These are phyloP conservation scores for Azorinus chamasolen DNA, from an alignment of 2,888 invertebrate genomes.

Conservation along the genomic window DNA sequence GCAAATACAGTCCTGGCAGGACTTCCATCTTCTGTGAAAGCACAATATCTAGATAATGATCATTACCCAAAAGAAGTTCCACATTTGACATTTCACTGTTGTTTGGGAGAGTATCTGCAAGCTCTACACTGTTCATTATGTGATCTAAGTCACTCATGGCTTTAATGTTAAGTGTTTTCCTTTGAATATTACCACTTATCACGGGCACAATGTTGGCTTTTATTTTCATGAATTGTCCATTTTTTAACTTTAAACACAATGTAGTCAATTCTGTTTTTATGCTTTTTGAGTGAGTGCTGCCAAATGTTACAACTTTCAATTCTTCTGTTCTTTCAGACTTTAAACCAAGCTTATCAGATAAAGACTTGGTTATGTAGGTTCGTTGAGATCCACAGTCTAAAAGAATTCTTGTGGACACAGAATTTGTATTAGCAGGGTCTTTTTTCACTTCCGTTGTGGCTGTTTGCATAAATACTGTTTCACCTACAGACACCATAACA, in stretches of 20 bases:
- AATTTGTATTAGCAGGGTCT: not conserved
- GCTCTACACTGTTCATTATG: constrained; percentile 12
- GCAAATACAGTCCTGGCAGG: constrained; percentile 26
- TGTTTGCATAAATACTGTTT: constrained; percentile 36
- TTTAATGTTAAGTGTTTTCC: constrained; percentile 9
- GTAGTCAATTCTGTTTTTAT: constrained; percentile 14
- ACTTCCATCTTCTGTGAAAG: constrained; percentile 25
- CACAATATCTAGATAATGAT: constrained; percentile 29
- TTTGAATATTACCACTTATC: constrained; percentile 26
- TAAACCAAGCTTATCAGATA: constrained; percentile 9
- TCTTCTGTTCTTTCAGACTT: constrained; percentile 13
- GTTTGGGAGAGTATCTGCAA: constrained; percentile 26
- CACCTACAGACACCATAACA: constrained; percentile 27
- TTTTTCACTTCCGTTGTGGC: constrained; percentile 20
- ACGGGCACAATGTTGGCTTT: constrained; percentile 33
- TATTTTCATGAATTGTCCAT: constrained; percentile 12
- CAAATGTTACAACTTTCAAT: constrained; percentile 27
- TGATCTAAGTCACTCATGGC: not conserved
- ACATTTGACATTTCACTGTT: constrained; percentile 18
- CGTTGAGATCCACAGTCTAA: constrained; percentile 30
- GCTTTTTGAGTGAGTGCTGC: constrained; percentile 1
- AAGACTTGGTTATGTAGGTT: constrained; percentile 24
- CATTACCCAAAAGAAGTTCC: constrained; percentile 21
- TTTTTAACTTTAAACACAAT: constrained; percentile 15
- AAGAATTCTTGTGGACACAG: constrained; percentile 2